Evolutionary conservation across 2,113 vertebrate genomes (phyloP).

Genomic region (Thunnus thynnus): DNA sequence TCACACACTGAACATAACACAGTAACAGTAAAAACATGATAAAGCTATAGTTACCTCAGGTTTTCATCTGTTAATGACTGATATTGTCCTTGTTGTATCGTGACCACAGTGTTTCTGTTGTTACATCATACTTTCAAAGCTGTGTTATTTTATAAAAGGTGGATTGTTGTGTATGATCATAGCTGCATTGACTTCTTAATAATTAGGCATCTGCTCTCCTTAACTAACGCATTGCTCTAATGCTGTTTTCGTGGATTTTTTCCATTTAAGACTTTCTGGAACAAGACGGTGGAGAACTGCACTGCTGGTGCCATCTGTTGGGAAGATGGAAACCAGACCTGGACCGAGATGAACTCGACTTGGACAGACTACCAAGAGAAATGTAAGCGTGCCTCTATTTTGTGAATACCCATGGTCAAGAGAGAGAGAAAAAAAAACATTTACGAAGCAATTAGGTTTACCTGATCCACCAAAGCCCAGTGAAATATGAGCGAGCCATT

Average conservation of each 20-base stretch:
- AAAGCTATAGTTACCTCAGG: constrained; percentile 7
- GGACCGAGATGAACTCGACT: constrained; percentile 86
- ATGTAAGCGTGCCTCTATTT: constrained; percentile 86
- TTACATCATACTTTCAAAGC: constrained; percentile 44
- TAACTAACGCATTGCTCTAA: constrained; percentile 8
- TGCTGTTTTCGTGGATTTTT: not conserved
- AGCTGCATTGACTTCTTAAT: constrained; percentile 3
- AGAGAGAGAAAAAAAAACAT: not conserved
- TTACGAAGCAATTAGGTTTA: constrained; percentile 47
- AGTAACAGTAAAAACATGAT: constrained; percentile 31
- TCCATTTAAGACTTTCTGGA: constrained; percentile 85
- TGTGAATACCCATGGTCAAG: not conserved
- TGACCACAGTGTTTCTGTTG: constrained; percentile 28
- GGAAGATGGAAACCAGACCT: constrained; percentile 76
- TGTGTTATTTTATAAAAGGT: constrained; percentile 47
- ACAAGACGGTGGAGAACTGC: constrained; percentile 88
- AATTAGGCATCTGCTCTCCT: not conserved
- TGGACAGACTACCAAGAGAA: constrained; percentile 78
- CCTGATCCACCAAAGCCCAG: constrained; percentile 41
- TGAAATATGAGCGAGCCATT: constrained; percentile 68
- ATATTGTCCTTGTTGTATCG: constrained; percentile 30
- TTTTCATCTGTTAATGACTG: constrained; percentile 62
- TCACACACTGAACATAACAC: not conserved
- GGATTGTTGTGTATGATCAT: constrained; percentile 1
- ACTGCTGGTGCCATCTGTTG: constrained; percentile 84